Conservation (phyloP, 2,113 vertebrate species). For the Macaca mulatta region DNA sequence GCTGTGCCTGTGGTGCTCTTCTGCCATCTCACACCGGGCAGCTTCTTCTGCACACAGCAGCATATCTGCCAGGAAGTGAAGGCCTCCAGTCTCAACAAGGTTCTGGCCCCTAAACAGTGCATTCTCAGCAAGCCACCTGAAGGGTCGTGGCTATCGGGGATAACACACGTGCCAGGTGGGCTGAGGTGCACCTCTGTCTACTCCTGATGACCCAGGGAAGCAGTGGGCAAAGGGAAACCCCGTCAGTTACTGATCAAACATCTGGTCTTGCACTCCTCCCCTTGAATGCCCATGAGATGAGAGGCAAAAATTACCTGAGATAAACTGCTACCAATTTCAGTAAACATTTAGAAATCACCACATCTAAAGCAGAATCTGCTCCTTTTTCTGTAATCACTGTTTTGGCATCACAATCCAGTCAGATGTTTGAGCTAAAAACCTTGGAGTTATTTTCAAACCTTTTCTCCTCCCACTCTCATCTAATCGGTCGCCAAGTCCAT, state of each 20-base stretch:
- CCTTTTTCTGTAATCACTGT: background rate
- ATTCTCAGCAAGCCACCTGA: background rate
- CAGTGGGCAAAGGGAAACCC: background rate
- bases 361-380: background rate
- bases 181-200: background rate
- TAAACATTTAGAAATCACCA: background rate
- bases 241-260: background rate
- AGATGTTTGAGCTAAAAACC: background rate
- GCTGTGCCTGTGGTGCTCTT: slow-evolving; percentile 75
- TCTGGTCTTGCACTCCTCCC: background rate
- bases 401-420: background rate
- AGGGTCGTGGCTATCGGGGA: background rate
- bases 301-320: background rate
- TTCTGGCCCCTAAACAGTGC: background rate
- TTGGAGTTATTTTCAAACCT: background rate
- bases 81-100: background rate
- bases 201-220: background rate
- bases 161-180: background rate
- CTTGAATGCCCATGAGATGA: background rate
- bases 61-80: slow-evolving; percentile 86
- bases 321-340: background rate
- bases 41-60: slow-evolving; percentile 79
- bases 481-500: background rate
- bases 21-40: slow-evolving; percentile 76
- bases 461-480: background rate